Evolutionary conservation across 2,797 vertebrate genomes (phyloP).

Genomic region (Coregonus suidteri): DNA sequence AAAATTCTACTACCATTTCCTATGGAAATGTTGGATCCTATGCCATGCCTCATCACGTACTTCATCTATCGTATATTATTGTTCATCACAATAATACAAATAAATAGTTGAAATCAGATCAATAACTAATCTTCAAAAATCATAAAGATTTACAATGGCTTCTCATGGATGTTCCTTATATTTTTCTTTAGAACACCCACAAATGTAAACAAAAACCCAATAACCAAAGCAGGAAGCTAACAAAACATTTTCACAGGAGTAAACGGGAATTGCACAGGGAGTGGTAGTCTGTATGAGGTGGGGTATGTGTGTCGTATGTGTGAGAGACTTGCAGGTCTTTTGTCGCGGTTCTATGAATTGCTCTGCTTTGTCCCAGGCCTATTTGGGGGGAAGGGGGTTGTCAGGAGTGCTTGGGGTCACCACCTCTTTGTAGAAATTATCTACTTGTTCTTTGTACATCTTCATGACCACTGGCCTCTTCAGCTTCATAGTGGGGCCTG

Average conservation of each 20-base stretch:
- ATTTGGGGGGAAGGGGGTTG: constrained; percentile 69
- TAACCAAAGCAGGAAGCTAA: constrained; percentile 44
- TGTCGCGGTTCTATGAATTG: constrained; percentile 10
- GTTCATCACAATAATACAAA: constrained; percentile 40
- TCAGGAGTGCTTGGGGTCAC: constrained; percentile 76
- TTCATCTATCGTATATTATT: constrained; percentile 41
- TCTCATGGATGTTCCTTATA: constrained; percentile 27
- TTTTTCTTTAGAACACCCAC: constrained; percentile 37
- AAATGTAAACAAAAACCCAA: constrained; percentile 58
- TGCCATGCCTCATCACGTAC: constrained; percentile 23
- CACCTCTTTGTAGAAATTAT: constrained; percentile 83
- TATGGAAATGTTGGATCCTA: constrained; percentile 36
- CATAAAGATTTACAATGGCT: constrained; percentile 60
- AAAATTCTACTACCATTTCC: constrained; percentile 15
- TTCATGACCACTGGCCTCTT: constrained; percentile 81
- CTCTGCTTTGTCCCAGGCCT: constrained; percentile 32
- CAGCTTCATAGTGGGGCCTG: constrained; percentile 93
- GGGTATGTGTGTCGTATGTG: background rate
- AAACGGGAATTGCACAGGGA: constrained; percentile 16
- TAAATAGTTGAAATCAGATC: constrained; percentile 59
- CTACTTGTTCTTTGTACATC: constrained; percentile 84
- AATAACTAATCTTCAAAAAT: constrained; percentile 26
- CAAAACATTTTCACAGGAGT: constrained; percentile 29
- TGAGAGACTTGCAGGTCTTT: background rate
- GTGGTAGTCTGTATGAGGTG: background rate